Percentiles rank a stretch among this genome's conserved stretches.
Conservation (phyloP, 1,140 invertebrate species). For the Venturia canescens region DNA sequence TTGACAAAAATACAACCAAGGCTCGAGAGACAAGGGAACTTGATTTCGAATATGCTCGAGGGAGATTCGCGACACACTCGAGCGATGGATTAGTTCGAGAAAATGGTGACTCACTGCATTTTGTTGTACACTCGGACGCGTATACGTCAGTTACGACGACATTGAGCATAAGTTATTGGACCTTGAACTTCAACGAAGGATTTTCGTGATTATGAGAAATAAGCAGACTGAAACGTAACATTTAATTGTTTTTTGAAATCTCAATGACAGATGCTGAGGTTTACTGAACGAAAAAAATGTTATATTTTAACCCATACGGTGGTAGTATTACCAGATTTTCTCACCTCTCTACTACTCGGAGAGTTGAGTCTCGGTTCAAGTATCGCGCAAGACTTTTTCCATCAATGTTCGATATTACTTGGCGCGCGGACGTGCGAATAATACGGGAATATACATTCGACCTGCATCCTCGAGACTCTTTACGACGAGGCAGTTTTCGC, state of each 20-base stretch:
- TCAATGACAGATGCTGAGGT: no score
- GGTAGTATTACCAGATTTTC: not conserved
- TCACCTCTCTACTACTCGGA: not conserved
- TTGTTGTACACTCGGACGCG: not conserved
- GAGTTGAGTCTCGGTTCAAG: not conserved
- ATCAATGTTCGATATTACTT: constrained; percentile 26
- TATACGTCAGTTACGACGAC: no score
- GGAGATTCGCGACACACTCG: not conserved
- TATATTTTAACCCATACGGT: not conserved
- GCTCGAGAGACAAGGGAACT: not conserved
- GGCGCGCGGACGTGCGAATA: not conserved
- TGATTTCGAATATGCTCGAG: constrained; percentile 1
- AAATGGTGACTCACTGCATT: not conserved
- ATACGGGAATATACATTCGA: not conserved
- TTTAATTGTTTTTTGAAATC: no score
- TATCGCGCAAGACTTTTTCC: constrained; percentile 1
- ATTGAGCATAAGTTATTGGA: no score
- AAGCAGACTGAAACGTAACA: no score
- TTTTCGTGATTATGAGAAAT: no score
- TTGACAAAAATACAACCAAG: not conserved
- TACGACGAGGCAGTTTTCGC: not conserved
- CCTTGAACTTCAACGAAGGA: no score
- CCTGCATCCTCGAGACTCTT: not conserved
- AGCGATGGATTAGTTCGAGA: constrained; percentile 6
- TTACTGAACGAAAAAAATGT: no score